These are phyloP conservation scores for Micropterix aruncella DNA, from an alignment of 2,888 invertebrate species.

Conservation along the genomic window DNA sequence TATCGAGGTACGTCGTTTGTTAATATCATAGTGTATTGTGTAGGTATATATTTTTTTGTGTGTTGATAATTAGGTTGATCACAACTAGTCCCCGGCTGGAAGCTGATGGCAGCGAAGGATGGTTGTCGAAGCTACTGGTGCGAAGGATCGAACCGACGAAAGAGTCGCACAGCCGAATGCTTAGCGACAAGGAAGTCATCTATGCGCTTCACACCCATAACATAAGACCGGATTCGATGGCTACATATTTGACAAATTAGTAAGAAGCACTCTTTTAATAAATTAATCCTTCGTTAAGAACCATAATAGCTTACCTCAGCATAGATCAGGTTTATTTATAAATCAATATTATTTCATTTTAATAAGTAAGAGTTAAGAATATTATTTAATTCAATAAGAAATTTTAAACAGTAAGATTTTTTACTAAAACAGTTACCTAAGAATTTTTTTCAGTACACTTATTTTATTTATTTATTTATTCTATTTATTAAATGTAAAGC, in stretches of 20 bases:
- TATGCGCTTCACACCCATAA: conserved; percentile 94
- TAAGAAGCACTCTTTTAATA: conserved; percentile 36
- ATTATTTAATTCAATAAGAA: too few relatives aligned
- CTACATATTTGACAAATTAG: conserved; percentile 83
- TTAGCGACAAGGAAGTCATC: conserved; percentile 91
- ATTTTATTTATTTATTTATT: too few relatives aligned
- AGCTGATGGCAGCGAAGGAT: conserved; percentile 50
- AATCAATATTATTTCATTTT: too few relatives aligned
- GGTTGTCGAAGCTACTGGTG: conserved; percentile 80
- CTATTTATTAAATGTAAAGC: too few relatives aligned
- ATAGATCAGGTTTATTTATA: too few relatives aligned
- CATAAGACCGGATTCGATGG: conserved; percentile 78
- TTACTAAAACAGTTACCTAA: too few relatives aligned
- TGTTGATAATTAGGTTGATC: conserved; percentile 11
- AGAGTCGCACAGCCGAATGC: conserved; percentile 91
- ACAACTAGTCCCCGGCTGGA: conserved; percentile 23
- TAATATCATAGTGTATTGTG: too few relatives aligned
- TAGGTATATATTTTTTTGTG: too few relatives aligned
- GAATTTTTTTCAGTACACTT: too few relatives aligned
- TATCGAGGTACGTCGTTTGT: background rate
- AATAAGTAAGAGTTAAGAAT: too few relatives aligned
- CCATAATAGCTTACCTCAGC: too few relatives aligned
- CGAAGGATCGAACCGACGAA: conserved; percentile 88
- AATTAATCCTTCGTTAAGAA: background rate
- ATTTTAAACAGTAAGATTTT: too few relatives aligned